A percentile compares a stretch with the other conserved stretches of the same genome.
Evolutionary conservation across 2,113 vertebrate genomes (phyloP).

Genomic region (Poicephalus meyeri): DNA sequence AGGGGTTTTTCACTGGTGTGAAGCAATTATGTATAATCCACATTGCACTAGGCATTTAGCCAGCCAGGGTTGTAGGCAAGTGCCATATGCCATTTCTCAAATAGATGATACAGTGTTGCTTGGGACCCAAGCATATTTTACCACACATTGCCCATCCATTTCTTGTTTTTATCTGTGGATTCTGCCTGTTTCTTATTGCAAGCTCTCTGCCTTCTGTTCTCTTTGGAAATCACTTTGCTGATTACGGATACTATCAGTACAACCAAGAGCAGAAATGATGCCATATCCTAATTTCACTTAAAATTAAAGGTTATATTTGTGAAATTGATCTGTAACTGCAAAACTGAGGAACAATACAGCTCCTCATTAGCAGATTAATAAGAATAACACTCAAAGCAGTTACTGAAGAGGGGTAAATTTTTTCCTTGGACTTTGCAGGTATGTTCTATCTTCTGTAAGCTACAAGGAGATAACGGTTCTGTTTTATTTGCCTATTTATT

Average conservation of each 20-base stretch:
- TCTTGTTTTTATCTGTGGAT: slow-evolving; percentile 27
- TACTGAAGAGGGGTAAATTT: not conserved
- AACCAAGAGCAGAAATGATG: not conserved
- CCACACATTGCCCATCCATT: not conserved
- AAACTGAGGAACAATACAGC: not conserved
- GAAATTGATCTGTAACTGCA: not conserved
- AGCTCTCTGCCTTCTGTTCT: slow-evolving; percentile 35
- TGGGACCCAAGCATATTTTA: slow-evolving; percentile 4
- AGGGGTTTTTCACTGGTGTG: slow-evolving; percentile 29
- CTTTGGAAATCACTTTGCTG: not conserved
- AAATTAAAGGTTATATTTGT: not conserved
- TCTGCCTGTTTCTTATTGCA: not conserved
- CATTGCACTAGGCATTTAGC: not conserved
- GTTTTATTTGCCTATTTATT: not conserved
- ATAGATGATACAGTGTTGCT: not conserved
- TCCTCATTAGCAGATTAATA: not conserved
- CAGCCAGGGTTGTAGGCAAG: slow-evolving; percentile 50
- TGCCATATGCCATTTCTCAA: slow-evolving; percentile 58
- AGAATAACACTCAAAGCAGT: not conserved
- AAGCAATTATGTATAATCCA: slow-evolving; percentile 38
- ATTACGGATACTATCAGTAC: not conserved
- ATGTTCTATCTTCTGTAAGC: not conserved
- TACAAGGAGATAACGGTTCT: not conserved
- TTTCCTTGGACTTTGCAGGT: not conserved
- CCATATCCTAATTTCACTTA: not conserved